A percentile compares a stretch with the other conserved stretches of the same genome.
phyloP scores from a whole-genome alignment of 2,888 invertebrate genomes.

The Lasiommata megera region DNA sequence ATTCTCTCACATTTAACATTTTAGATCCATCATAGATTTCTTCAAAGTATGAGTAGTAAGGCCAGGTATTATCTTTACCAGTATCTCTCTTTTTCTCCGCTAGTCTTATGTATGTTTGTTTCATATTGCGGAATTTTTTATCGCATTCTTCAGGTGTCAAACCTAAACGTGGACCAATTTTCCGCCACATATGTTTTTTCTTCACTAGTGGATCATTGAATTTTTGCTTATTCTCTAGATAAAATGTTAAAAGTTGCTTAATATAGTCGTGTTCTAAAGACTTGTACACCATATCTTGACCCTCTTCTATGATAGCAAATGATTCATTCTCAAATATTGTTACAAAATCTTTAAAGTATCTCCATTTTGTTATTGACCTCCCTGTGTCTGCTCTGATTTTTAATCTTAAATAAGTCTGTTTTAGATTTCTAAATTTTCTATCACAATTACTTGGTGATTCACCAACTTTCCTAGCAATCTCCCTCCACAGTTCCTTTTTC shows the following conservation, averaged over 20 bases:
- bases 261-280: slow-evolving; percentile 57
- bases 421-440: slow-evolving; percentile 70
- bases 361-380: slow-evolving; percentile 59
- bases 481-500: slow-evolving; percentile 70
- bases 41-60: slow-evolving; percentile 65
- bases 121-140: slow-evolving; percentile 68
- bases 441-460: slow-evolving; percentile 59
- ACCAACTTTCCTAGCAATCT: slow-evolving; percentile 56
- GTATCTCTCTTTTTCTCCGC: slow-evolving; percentile 52
- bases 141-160: slow-evolving; percentile 65
- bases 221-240: slow-evolving; percentile 61
- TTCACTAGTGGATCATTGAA: slow-evolving; percentile 62
- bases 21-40: slow-evolving; percentile 56
- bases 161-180: slow-evolving; percentile 53
- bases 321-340: slow-evolving; percentile 46
- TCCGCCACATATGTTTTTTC: slow-evolving; percentile 62
- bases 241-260: slow-evolving; percentile 58
- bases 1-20: slow-evolving; percentile 17
- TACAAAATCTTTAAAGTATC: slow-evolving; percentile 67
- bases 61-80: slow-evolving; percentile 62
- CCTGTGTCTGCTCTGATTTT: slow-evolving; percentile 54
- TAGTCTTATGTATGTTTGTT: slow-evolving; percentile 66
- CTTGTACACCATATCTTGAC: slow-evolving; percentile 36
- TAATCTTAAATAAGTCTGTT: slow-evolving; percentile 65
- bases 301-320: slow-evolving; percentile 32